These are phyloP conservation scores for Temnothorax unifasciatus DNA, from an alignment of 2,888 invertebrate species.

Conservation along the genomic window DNA sequence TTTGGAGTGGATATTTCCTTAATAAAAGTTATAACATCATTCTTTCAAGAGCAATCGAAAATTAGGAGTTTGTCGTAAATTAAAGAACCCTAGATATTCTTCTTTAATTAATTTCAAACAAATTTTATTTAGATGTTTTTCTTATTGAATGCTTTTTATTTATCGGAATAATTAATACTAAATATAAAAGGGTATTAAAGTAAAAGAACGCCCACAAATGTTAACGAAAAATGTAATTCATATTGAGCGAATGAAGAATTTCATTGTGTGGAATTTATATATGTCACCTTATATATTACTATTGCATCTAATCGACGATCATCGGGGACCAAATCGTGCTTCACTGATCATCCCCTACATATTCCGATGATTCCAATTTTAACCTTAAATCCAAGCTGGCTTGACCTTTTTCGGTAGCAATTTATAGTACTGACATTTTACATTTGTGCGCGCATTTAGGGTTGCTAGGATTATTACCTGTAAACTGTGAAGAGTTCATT, in stretches of 20 bases:
- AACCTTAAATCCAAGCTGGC: not conserved
- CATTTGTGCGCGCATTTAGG: not conserved
- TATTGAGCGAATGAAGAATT: not conserved
- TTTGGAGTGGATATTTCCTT: not conserved
- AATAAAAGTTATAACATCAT: not conserved
- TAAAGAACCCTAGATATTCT: not conserved
- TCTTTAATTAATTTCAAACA: not conserved
- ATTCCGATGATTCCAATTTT: constrained; percentile 4
- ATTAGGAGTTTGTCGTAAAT: not conserved
- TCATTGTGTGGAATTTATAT: not conserved
- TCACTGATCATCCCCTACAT: not conserved
- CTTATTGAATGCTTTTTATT: not conserved
- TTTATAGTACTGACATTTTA: constrained; percentile 6
- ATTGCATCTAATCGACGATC: not conserved
- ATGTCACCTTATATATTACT: not conserved
- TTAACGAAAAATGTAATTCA: not conserved
- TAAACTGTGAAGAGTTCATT: not conserved
- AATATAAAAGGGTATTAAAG: not conserved
- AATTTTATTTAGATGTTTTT: not conserved
- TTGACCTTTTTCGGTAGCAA: constrained; percentile 7
- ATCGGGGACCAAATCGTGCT: not conserved
- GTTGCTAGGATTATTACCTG: not conserved
- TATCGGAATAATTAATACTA: not conserved
- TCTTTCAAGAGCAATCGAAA: not conserved
- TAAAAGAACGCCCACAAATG: not conserved